These are phyloP conservation scores for Meghimatium bilineatum DNA, from an alignment of 2,888 invertebrate genomes.

Conservation along the genomic window DNA sequence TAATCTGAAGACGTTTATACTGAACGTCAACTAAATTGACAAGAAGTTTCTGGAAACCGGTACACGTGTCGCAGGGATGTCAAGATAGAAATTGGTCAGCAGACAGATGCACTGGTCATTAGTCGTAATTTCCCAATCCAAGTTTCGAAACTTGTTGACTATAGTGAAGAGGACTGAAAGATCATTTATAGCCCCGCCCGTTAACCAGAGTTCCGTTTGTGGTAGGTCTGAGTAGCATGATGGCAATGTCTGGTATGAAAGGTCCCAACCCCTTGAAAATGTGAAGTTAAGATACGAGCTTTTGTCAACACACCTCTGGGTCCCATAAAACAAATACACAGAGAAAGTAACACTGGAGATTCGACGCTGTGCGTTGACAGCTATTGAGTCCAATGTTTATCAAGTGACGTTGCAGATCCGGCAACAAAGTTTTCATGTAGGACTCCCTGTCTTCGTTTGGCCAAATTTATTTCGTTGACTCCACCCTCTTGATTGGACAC, in stretches of 20 bases:
- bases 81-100: not conserved
- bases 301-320: not conserved
- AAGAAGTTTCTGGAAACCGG: not conserved
- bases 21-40: not conserved
- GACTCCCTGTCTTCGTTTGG: not conserved
- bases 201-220: not conserved
- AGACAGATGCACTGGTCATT: constrained; percentile 13
- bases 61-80: constrained; percentile 10
- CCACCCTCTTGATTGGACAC: constrained; percentile 26
- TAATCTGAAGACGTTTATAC: not conserved
- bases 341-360: constrained; percentile 3
- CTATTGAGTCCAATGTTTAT: constrained; percentile 1
- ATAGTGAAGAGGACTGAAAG: not conserved
- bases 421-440: not conserved
- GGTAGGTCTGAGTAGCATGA: not conserved
- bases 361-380: not conserved
- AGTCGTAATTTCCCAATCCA: not conserved
- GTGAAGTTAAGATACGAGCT: constrained; percentile 15
- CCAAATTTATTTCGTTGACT: not conserved
- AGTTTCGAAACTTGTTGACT: constrained; percentile 7
- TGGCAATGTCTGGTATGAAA: constrained; percentile 14
- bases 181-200: constrained; percentile 13
- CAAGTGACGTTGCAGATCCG: constrained; percentile 4
- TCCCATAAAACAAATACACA: not conserved
- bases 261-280: constrained; percentile 6